Evolutionary conservation across 2,888 invertebrate species (phyloP), one percentile per base, ranked within the genome.

Genomic region (Caenorhabditis doughertyi): DNA sequence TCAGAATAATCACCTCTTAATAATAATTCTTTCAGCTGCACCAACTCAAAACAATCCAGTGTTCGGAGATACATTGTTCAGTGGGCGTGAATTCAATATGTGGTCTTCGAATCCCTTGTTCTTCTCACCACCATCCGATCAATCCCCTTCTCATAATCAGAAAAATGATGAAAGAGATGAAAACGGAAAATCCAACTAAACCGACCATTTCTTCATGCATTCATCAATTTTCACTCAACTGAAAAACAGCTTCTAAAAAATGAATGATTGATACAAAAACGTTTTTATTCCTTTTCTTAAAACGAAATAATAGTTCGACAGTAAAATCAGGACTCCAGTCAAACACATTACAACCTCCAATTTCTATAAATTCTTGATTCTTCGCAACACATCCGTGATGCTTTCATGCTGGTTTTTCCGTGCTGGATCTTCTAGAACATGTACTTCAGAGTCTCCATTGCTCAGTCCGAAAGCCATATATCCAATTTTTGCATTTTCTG

Each of bases 21-120:
- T 35, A 42, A n/a, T 32, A n/a, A n/a, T 23, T 18, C 39, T 58
- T 70, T 62, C 60, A 67, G 68, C 67, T 35, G 67, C 58, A 25
- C 3, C 79, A 7, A 11, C 67, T n/a, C n/a, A n/a, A 1, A 49
- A 39, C 18, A 51, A 29, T 13, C 71, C 72, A 4, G 13, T 76
- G 5, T 79, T 79, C 60, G 79, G 79, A 29, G 47, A 79, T 21
- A 79, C 79, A 21, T 64, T 83, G 79, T 83, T 83, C 72, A 79
- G 49, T 39, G 83, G 83, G 0, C 79, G 51, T 5, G 83, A 83
- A 32, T 83, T 83, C 79, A 76, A 80, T 51, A 32, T 83, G 25
- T 83, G 83, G 83, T 71, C 76, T 3, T 62, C 65, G 27, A 49
- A 67, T 47, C 56, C 65, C n/a, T 44, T 72, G 21, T 77, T 76